Conservation (phyloP, 2,888 invertebrate species). For the Zonitis immaculata region DNA sequence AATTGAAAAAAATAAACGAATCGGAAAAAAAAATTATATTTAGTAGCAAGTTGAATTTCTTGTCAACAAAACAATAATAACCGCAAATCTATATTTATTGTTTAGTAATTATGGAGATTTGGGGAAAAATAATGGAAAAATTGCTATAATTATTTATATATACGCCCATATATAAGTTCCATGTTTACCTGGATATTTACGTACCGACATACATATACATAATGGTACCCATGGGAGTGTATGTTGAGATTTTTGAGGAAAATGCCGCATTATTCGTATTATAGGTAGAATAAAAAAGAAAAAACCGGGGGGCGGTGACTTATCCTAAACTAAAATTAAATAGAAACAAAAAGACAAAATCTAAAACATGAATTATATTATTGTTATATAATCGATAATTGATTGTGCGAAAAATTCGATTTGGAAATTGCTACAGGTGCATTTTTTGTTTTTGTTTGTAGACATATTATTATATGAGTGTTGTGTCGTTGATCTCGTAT, state of each 20-base stretch:
- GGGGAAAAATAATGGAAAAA: not conserved
- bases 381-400: too few relatives aligned
- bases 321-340: too few relatives aligned
- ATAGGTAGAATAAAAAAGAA: too few relatives aligned
- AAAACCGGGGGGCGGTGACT: too few relatives aligned
- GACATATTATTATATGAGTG: too few relatives aligned
- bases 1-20: constrained; percentile 22
- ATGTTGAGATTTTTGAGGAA: not conserved
- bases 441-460: too few relatives aligned
- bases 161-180: not conserved
- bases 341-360: too few relatives aligned
- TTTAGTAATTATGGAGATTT: too few relatives aligned
- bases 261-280: not conserved
- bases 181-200: not conserved
- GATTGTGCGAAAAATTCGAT: not conserved
- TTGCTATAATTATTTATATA: not conserved
- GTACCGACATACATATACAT: not conserved
- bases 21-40: too few relatives aligned
- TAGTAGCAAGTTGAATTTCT: constrained; percentile 19
- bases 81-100: too few relatives aligned
- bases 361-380: too few relatives aligned
- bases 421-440: not conserved
- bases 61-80: constrained; percentile 12
- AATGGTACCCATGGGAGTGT: not conserved
- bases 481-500: constrained; percentile 23